phyloP scores from a whole-genome alignment of 30 jellyfish, hydroid and myxozoan genomes.

The Catostylus mosaicus region DNA sequence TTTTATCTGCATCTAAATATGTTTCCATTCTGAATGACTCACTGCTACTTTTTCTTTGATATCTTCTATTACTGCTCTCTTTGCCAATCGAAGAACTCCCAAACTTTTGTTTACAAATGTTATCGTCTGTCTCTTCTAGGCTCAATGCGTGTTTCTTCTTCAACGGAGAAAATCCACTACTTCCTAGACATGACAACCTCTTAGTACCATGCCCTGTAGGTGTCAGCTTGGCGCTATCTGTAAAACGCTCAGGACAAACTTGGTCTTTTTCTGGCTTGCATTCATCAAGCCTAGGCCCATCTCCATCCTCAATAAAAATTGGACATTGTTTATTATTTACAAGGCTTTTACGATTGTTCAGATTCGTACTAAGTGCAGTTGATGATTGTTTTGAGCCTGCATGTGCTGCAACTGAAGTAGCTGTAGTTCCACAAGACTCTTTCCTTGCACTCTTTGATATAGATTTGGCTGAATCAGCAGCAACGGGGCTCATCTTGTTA shows the following conservation, averaged over 20 bases:
- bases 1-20: neutral
- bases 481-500: neutral
- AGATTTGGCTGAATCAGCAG: neutral
- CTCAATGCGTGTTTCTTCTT: neutral
- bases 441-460: neutral
- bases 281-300: neutral
- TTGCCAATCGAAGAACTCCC: neutral
- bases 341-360: neutral
- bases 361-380: neutral
- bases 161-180: conserved; percentile 8
- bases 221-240: neutral
- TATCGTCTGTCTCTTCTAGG: neutral
- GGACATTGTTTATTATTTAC: neutral
- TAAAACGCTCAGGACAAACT: neutral
- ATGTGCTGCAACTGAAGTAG: neutral
- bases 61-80: neutral
- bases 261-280: neutral
- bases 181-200: neutral
- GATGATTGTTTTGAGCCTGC: neutral
- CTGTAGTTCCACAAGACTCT: neutral
- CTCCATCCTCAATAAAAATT: neutral
- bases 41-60: neutral
- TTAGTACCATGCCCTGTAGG: neutral
- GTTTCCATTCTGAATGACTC: neutral
- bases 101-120: neutral